These are phyloP conservation scores for Vipera latastei DNA, from an alignment of 2,797 vertebrate genomes.

Conservation along the genomic window DNA sequence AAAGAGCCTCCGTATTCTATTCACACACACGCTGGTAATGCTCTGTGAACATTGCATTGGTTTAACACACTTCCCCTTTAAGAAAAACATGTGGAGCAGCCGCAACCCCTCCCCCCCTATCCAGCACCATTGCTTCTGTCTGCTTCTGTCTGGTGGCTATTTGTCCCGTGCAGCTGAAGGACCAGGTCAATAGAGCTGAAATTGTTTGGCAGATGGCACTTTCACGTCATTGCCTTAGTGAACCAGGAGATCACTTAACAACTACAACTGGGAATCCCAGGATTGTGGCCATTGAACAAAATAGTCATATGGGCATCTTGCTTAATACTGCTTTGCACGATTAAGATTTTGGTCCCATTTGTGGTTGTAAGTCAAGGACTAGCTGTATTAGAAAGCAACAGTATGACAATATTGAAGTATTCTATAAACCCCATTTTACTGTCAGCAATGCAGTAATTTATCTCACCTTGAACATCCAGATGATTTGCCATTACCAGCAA, in stretches of 20 bases:
- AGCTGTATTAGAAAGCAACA: not conserved
- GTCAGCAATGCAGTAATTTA: not conserved
- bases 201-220: too few species aligned
- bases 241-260: not conserved
- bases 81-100: too few species aligned
- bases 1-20: too few species aligned
- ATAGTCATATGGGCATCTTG: not conserved
- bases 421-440: not conserved
- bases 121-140: too few species aligned
- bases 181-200: too few species aligned
- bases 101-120: too few species aligned
- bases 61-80: too few species aligned
- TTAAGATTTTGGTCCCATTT: not conserved
- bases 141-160: too few species aligned
- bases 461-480: conserved; percentile 27
- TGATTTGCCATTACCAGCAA: not conserved
- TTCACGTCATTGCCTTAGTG: not conserved
- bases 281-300: not conserved
- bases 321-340: not conserved
- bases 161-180: too few species aligned
- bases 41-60: too few species aligned
- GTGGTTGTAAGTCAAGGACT: not conserved
- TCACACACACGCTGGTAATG: too few species aligned
- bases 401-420: not conserved
- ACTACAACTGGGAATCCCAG: not conserved